Conservation (phyloP, 2,797 vertebrate genomes). For the Silurus lanzhouensis region DNA sequence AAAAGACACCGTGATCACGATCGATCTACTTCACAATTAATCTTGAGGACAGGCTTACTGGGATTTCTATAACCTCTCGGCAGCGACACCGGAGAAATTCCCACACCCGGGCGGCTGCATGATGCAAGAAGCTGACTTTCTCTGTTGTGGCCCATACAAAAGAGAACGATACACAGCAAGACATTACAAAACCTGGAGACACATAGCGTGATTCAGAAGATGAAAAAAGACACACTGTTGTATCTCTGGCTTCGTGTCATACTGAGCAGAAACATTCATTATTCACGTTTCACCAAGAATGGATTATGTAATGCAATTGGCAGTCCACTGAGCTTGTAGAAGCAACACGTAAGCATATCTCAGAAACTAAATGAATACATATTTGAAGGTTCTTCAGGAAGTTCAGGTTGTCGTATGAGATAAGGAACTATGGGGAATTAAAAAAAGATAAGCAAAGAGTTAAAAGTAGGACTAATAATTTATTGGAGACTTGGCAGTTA, state of each 20-base stretch:
- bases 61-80: conserved; percentile 55
- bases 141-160: conserved; percentile 21
- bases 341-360: background rate
- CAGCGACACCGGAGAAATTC: conserved; percentile 49
- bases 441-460: background rate
- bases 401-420: background rate
- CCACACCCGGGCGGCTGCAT: conserved; percentile 38
- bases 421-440: background rate
- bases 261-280: conserved; percentile 66
- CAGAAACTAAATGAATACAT: background rate
- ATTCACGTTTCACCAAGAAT: conserved; percentile 61
- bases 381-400: background rate
- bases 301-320: conserved; percentile 67
- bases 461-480: background rate
- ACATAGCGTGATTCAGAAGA: conserved; percentile 11
- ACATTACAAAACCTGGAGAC: conserved; percentile 51
- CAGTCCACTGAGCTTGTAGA: conserved; percentile 20
- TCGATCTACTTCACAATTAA: conserved; percentile 64
- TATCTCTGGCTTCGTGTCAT: conserved; percentile 62
- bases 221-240: conserved; percentile 39
- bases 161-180: conserved; percentile 11
- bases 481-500: background rate
- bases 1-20: conserved; percentile 60
- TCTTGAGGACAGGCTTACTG: conserved; percentile 59
- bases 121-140: conserved; percentile 52